Evolutionary conservation across 2,797 vertebrate genomes (phyloP).

Genomic region (Sparus aurata): DNA sequence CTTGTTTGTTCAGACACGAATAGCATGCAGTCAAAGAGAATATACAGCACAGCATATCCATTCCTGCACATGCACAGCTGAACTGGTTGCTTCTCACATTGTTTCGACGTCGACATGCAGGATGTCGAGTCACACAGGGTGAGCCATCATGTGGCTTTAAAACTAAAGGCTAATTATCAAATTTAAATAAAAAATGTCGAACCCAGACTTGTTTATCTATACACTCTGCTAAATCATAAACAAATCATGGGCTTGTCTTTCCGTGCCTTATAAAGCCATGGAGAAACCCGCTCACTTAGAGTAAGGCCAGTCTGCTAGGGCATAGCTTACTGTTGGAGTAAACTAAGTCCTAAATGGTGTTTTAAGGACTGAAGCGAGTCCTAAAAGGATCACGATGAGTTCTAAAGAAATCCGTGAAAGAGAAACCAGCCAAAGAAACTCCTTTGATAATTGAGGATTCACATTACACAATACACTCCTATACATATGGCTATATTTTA

Average conservation of each 20-base stretch:
- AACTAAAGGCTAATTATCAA: conserved; percentile 8
- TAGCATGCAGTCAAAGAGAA: conserved; percentile 28
- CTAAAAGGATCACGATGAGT: conserved; percentile 15
- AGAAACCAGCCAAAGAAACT: not conserved
- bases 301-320: not conserved
- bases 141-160: not conserved
- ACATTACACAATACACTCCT: not conserved
- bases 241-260: conserved; percentile 18
- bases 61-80: not conserved
- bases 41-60: conserved; percentile 18
- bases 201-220: conserved; percentile 43
- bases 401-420: conserved; percentile 17
- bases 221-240: conserved; percentile 36
- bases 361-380: conserved; percentile 26
- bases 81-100: not conserved
- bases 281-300: conserved; percentile 30
- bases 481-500: conserved; percentile 8
- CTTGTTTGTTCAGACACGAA: conserved; percentile 51
- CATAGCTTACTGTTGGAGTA: conserved; percentile 27
- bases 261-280: conserved; percentile 45
- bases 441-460: not conserved
- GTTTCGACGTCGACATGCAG: conserved; percentile 20
- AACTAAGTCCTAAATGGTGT: conserved; percentile 42
- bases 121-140: not conserved
- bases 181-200: conserved; percentile 9